Evolutionary conservation across 1,140 invertebrate species (phyloP).

Genomic region (roundworm (Caenorhabditis elegans)): WBcel235 BX284602.5:13954001-13954500

Average conservation of each 20-base stretch:
- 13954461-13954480: too few relatives aligned
- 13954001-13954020: background rate
- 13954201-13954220: too few relatives aligned
- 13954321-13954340: background rate
- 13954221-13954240: slow-evolving; percentile 20
- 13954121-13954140: too few relatives aligned
- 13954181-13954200: background rate
- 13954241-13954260: slow-evolving; percentile 29
- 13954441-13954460: too few relatives aligned
- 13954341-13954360: background rate
- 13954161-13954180: background rate
- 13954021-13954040: slow-evolving; percentile 7
- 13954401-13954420: too few relatives aligned
- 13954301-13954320: background rate
- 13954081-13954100: background rate
- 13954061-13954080: background rate
- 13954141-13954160: background rate
- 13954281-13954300: background rate
- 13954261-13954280: background rate
- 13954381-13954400: too few relatives aligned
- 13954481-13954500: too few relatives aligned
- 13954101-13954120: too few relatives aligned
- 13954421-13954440: too few relatives aligned
- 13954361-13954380: too few relatives aligned
- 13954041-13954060: slow-evolving; percentile 12